Evolutionary conservation across 1,140 invertebrate species (phyloP).

Genomic region (Apis mellifera): DNA sequence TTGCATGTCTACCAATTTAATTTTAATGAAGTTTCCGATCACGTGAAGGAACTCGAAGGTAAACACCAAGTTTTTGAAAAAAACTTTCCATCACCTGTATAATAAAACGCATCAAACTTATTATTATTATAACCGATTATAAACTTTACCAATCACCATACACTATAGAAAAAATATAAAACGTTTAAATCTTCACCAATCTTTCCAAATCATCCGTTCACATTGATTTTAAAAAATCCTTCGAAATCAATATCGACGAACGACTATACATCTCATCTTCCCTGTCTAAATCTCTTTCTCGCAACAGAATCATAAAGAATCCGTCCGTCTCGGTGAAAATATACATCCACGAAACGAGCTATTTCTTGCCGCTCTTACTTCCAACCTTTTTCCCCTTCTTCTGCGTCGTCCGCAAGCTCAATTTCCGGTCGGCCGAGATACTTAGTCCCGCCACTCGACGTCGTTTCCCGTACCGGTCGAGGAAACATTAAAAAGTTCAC

Average conservation of each 20-base stretch:
- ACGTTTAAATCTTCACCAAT: no score
- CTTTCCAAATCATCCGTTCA: no score
- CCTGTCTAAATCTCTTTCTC: no score
- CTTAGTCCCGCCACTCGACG: neutral
- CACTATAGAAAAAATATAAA: no score
- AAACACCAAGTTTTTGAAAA: neutral
- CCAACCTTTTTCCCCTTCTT: neutral
- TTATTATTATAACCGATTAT: no score
- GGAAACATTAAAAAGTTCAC: constrained; percentile 47
- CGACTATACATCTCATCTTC: no score
- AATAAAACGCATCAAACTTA: no score
- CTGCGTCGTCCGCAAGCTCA: neutral
- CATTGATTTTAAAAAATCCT: no score
- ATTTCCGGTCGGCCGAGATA: constrained; percentile 21
- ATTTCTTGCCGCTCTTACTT: neutral
- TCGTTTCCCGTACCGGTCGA: neutral
- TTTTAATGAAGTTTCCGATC: constrained; percentile 31
- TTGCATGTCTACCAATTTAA: constrained; percentile 26
- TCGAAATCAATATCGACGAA: no score
- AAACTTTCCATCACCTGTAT: neutral
- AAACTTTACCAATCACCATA: no score
- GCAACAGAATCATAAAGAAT: neutral
- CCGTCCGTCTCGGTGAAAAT: neutral
- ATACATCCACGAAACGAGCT: neutral
- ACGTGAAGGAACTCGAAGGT: constrained; percentile 4